phyloP scores from a whole-genome alignment of 53 echinoderm and acorn worm species.

The Arbacia lixula region DNA sequence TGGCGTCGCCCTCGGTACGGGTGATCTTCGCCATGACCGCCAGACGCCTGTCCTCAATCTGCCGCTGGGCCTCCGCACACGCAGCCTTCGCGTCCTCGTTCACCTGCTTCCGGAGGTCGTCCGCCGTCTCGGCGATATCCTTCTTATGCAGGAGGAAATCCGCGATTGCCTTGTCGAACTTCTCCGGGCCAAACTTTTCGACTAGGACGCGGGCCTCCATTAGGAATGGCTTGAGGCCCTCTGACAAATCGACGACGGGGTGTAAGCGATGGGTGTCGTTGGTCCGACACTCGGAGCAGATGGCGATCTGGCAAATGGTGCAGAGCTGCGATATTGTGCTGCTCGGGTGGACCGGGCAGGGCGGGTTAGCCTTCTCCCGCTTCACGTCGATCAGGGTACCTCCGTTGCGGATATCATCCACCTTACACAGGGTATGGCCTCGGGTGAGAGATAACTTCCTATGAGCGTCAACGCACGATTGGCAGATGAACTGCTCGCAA shows the following conservation, averaged over 20 bases:
- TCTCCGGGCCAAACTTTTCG: neutral
- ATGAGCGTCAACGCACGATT: slow-evolving; percentile 13
- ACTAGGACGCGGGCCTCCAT: neutral
- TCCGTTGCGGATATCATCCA: slow-evolving; percentile 16
- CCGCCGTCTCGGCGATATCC: slow-evolving; percentile 31
- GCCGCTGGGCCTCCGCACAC: slow-evolving; percentile 1
- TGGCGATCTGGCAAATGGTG: slow-evolving; percentile 30
- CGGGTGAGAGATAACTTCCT: slow-evolving; percentile 35
- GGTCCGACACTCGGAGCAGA: slow-evolving; percentile 4
- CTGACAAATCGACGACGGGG: neutral
- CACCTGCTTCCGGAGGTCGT: slow-evolving; percentile 5
- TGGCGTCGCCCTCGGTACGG: slow-evolving; percentile 1
- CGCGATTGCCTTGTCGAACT: slow-evolving; percentile 19
- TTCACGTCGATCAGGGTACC: slow-evolving; percentile 1
- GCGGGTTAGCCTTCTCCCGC: neutral
- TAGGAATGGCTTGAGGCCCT: slow-evolving; percentile 34
- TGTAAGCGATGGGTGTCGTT: slow-evolving; percentile 5
- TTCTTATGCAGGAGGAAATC: slow-evolving; percentile 21
- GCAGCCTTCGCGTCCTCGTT: slow-evolving; percentile 29
- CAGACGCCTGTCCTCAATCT: slow-evolving; percentile 5
- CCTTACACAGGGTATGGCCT: neutral
- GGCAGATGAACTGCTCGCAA: slow-evolving; percentile 30
- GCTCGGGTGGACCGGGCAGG: neutral
- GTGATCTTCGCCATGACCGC: slow-evolving; percentile 19
- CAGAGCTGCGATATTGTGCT: neutral